Evolutionary conservation across 2,113 vertebrate species (phyloP), one percentile per base, ranked within the genome.

Genomic region (Passer montanus): DNA sequence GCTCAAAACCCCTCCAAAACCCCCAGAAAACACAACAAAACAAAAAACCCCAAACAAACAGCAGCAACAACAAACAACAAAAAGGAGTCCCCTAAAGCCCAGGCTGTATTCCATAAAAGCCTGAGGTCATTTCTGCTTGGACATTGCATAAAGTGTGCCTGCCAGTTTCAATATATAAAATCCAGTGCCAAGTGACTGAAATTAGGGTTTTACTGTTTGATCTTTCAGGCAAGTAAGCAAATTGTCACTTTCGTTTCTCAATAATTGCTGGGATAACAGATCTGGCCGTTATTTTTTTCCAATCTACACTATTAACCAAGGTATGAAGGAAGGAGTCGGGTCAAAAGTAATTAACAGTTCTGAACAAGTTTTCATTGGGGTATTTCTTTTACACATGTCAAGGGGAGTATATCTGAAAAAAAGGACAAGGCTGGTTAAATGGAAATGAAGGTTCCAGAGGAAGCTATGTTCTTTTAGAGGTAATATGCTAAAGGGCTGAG

Each of bases 181-280:
- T 87, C 69, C 59, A 84, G 30, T 56, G 81, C 88, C 89, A 94
- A 96, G 82, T 88, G 90, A 85, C 84, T 63, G 73, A 93, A 97
- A 97, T 94, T 85, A 96, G 89, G 63, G 70, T 46, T 95, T 94
- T 93, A 77, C 86, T 87, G 86, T 95, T 97, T 95, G 95, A 95
- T 97, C 93, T 91, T 96, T 95, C 91, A 94, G 87, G 91, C 92
- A 95, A 96, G 95, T 96, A 97, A 97, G 96, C 95, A 97, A 96
- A 97, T 93, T 96, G 96, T 97, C 97, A 93, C 84, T 97, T 97
- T 95, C 16, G 0, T 95, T 97, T 96, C 87, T 60, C 86, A 82
- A 18, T 97, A 96, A 97, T 95, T 95, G 93, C 79, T 91, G 60
- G 87, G 80, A 96, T 94, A 97, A 93, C 93, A 91, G 81, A 95